Conservation (phyloP, 2,113 vertebrate species). For the Seriola dumerili region DNA sequence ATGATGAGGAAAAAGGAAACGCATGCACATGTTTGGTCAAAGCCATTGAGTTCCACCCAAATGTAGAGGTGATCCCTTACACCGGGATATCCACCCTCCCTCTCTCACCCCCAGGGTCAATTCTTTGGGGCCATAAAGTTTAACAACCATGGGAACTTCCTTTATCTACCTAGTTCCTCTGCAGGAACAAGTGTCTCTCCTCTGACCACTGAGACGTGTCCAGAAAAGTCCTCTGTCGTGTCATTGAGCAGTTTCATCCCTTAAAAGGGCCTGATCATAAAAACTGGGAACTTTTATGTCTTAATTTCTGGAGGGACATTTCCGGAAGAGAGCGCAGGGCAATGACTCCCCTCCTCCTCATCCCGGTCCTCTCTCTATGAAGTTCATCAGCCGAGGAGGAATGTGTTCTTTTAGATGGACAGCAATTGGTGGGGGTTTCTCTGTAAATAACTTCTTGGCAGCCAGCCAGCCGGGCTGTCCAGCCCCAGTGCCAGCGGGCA, state of each 20-base stretch:
- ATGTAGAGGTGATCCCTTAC: conserved; percentile 13
- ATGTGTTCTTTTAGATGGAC: conserved; percentile 49
- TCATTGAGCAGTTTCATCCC: conserved; percentile 24
- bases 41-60: conserved; percentile 7
- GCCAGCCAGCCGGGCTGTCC: conserved; percentile 45
- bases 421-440: conserved; percentile 47
- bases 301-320: conserved; percentile 39
- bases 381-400: conserved; percentile 62
- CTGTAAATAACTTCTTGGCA: conserved; percentile 71
- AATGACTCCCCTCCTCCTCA: conserved; percentile 14
- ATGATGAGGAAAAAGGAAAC: neutral
- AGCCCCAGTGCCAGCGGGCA: conserved; percentile 19
- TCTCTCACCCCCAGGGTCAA: conserved; percentile 41
- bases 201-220: conserved; percentile 54
- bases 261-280: conserved; percentile 58
- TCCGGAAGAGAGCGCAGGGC: conserved; percentile 38
- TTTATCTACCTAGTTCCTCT: conserved; percentile 36
- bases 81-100: conserved; percentile 36
- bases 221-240: conserved; percentile 36
- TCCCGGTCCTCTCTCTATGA: conserved; percentile 7
- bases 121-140: conserved; percentile 62
- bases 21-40: conserved; percentile 3
- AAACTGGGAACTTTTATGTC: conserved; percentile 24
- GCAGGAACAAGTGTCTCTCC: conserved; percentile 14
- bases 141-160: conserved; percentile 73